Percentiles rank a stretch among this genome's conserved stretches.
Evolutionary conservation across 2,888 invertebrate species (phyloP).

Genomic region (Tromatobia lineatoria): DNA sequence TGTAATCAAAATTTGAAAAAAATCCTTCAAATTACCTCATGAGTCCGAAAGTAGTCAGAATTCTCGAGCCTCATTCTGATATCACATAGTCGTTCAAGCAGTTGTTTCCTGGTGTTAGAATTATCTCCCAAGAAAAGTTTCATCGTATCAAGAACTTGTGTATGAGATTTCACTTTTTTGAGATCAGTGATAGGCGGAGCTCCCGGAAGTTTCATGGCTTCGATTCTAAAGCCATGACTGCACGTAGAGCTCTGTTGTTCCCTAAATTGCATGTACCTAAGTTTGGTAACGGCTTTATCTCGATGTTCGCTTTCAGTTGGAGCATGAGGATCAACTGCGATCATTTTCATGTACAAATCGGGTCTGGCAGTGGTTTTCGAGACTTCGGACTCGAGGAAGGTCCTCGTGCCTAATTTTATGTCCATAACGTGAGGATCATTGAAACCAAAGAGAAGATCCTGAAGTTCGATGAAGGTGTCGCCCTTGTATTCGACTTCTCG

Average conservation of each 20-base stretch:
- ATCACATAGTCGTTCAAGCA: slow-evolving; percentile 91
- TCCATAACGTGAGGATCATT: slow-evolving; percentile 98
- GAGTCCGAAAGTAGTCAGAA: slow-evolving; percentile 93
- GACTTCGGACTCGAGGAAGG: slow-evolving; percentile 98
- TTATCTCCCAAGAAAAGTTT: slow-evolving; percentile 90
- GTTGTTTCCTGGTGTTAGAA: slow-evolving; percentile 89
- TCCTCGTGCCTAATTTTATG: slow-evolving; percentile 98
- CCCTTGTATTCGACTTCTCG: slow-evolving; percentile 93
- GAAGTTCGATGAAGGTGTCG: slow-evolving; percentile 96
- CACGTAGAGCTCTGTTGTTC: slow-evolving; percentile 97
- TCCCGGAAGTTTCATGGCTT: slow-evolving; percentile 96
- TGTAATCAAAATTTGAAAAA: too few relatives aligned
- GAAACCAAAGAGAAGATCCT: slow-evolving; percentile 96
- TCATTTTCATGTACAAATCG: slow-evolving; percentile 98
- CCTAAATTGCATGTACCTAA: slow-evolving; percentile 98
- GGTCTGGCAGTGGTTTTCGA: slow-evolving; percentile 93
- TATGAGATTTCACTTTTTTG: slow-evolving; percentile 93
- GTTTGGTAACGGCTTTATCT: slow-evolving; percentile 95
- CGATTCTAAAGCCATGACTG: slow-evolving; percentile 97
- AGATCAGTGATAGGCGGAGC: slow-evolving; percentile 94
- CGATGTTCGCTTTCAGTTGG: slow-evolving; percentile 94
- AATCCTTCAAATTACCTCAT: slow-evolving; percentile 89
- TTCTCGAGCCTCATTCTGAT: slow-evolving; percentile 93
- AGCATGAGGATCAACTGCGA: slow-evolving; percentile 94
- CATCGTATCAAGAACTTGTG: slow-evolving; percentile 91